These are phyloP conservation scores for Chrosomus eos DNA, from an alignment of 2,797 vertebrate species.

Conservation along the genomic window DNA sequence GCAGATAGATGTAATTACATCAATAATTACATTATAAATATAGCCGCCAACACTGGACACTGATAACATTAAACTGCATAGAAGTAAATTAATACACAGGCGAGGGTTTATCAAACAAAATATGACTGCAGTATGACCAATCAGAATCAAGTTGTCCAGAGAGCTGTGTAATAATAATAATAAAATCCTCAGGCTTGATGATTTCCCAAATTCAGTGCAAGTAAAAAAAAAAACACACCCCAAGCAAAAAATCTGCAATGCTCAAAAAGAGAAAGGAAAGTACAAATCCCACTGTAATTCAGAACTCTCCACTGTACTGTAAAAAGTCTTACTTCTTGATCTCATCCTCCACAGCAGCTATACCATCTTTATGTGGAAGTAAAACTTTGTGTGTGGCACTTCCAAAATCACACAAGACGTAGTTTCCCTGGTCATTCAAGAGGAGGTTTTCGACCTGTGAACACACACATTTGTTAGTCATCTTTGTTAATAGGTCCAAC, in stretches of 20 bases:
- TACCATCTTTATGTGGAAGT: constrained; percentile 91
- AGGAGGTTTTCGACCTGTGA: constrained; percentile 96
- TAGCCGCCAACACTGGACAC: no score
- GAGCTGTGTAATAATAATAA: background rate
- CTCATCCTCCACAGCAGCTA: constrained; percentile 95
- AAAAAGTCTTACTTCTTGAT: constrained; percentile 88
- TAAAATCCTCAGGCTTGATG: background rate
- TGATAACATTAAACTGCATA: background rate
- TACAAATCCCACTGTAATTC: background rate
- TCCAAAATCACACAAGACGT: constrained; percentile 97
- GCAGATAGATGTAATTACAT: background rate
- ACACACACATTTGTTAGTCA: constrained; percentile 29
- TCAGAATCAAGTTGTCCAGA: background rate
- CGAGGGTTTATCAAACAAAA: background rate
- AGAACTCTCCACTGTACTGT: background rate
- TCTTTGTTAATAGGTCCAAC: background rate
- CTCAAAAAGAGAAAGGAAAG: background rate
- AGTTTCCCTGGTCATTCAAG: constrained; percentile 91
- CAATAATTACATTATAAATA: background rate
- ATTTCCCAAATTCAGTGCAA: background rate
- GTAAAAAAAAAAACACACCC: background rate
- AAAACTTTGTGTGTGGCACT: constrained; percentile 94
- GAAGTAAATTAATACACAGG: background rate
- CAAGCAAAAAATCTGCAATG: background rate
- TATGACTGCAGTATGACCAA: background rate